These are phyloP conservation scores for Rostratula benghalensis DNA, from an alignment of 2,113 vertebrate genomes.

Conservation along the genomic window DNA sequence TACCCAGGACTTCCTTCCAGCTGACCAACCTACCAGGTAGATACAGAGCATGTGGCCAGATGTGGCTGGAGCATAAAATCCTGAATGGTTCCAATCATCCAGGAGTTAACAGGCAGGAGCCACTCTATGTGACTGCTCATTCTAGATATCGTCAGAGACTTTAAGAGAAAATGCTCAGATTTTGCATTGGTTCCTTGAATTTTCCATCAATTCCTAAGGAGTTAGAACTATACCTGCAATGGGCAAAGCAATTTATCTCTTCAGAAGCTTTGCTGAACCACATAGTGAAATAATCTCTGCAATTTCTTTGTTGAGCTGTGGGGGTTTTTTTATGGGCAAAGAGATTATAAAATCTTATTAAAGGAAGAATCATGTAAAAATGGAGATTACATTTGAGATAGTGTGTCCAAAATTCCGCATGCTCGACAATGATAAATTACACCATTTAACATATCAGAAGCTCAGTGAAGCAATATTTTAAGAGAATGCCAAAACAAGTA, in stretches of 20 bases:
- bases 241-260: background rate
- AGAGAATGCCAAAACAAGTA: background rate
- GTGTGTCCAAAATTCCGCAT: background rate
- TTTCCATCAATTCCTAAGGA: background rate
- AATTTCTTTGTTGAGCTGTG: background rate
- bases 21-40: background rate
- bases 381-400: slow-evolving; percentile 1
- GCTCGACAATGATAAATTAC: slow-evolving; percentile 5
- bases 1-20: background rate
- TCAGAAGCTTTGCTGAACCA: background rate
- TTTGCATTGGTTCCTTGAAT: background rate
- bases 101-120: background rate
- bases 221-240: background rate
- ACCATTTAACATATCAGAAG: background rate
- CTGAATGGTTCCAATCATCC: background rate
- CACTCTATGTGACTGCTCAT: background rate
- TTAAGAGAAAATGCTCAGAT: background rate
- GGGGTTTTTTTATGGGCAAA: background rate
- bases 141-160: background rate
- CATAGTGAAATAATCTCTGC: background rate
- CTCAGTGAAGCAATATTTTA: background rate
- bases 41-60: background rate
- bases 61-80: background rate
- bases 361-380: slow-evolving; percentile 14
- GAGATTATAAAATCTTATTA: slow-evolving; percentile 3